phyloP scores from a whole-genome alignment of 2,888 invertebrate genomes.

The Pristionchus mayeri region DNA sequence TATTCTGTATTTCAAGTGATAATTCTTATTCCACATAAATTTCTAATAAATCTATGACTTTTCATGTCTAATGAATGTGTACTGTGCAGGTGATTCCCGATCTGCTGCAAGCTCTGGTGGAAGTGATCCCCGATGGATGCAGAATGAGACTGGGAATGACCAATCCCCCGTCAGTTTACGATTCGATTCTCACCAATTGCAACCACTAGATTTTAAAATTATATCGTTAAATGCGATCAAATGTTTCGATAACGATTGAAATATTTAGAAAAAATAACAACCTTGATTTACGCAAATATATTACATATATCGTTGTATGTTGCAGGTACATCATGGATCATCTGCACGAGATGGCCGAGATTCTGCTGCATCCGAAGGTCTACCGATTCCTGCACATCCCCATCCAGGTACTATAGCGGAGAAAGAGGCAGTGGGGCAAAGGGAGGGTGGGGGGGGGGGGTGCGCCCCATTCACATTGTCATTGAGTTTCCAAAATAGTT shows the following conservation, averaged over 20 bases:
- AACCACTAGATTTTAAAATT: too few species aligned
- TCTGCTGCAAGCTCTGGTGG: conserved; percentile 88
- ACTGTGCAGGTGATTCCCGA: conserved; percentile 82
- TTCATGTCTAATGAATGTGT: background rate
- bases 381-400: conserved; percentile 97
- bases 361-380: conserved; percentile 89
- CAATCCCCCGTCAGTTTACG: conserved; percentile 85
- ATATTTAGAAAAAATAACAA: too few species aligned
- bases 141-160: conserved; percentile 90
- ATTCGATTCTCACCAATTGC: too few species aligned
- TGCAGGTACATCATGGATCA: conserved; percentile 99
- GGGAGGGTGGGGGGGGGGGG: too few species aligned
- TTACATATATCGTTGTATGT: conserved; percentile 77
- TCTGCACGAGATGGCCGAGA: conserved; percentile 81
- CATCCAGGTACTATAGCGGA: conserved; percentile 81
- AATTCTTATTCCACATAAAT: too few species aligned
- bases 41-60: too few species aligned
- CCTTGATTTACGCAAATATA: background rate
- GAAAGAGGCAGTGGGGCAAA: too few species aligned
- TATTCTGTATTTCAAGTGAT: too few species aligned
- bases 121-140: conserved; percentile 80
- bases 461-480: too few species aligned
- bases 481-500: too few species aligned
- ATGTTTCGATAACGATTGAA: background rate
- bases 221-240: too few species aligned